Evolutionary conservation across 1,140 invertebrate genomes (phyloP), one percentile per base, ranked within the genome.

Genomic region (Zaprionus africanus): DNA sequence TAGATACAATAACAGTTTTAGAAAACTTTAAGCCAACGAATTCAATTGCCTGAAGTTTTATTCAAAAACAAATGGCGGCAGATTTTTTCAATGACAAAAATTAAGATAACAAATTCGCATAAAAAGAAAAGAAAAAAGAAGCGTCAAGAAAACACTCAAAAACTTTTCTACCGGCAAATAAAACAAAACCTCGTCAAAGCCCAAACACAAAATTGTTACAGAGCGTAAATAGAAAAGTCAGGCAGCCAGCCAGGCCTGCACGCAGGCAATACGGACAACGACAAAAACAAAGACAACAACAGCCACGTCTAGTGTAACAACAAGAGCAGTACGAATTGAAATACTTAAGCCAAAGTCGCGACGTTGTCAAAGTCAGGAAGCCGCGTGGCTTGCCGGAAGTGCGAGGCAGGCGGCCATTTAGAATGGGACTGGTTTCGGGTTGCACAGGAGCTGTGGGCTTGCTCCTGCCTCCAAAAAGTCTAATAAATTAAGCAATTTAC

Each of bases 401-500:
- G 56, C 69, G 51, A 67, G 78, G 63, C 78, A 24, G 31, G 69
- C 74, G 36, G 31, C 62, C 68, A 63, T 67, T 76, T 67, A 67
- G 67, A 57, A 24, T 61, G n/a, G n/a, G 57, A 34, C 26, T 9
- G 17, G n/a, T 31, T 41, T 15, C 41, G 34, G 34, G 9, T 22
- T 49, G 19, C 51, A n/a, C n/a, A 22, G 9, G 31, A 11, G 31
- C 4, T 19, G 12, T 13, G 11, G 41, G 36, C 15, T 12, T 34
- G 19, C 36, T 72, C n/a, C 19, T 60, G 34, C 43, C 2, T 5
- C 26, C 60, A n/a, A 57, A 87, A 90, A 88, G 81, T 85, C 81
- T 90, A 88, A 88, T 88, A 88, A 88, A 88, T 88, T 88, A 88
- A 88, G 85, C 85, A 88, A 88, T 88, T 88, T 88, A 88, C 85